A percentile compares a stretch with the other conserved stretches of the same genome.
phyloP scores from a whole-genome alignment of 2,797 vertebrate species.

The Halcyon leucocephala region DNA sequence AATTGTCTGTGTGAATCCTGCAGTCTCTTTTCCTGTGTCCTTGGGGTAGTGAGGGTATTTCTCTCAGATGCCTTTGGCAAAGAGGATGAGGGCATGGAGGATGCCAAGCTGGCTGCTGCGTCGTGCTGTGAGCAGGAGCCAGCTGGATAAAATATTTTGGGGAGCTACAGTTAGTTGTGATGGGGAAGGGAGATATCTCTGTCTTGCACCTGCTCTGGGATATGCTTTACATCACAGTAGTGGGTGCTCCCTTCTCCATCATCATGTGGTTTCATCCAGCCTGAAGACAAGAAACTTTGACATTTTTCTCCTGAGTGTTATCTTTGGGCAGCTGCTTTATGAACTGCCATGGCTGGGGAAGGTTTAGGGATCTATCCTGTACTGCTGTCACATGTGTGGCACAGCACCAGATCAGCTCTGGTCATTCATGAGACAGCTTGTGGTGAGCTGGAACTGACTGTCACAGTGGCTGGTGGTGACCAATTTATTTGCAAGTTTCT shows the following conservation, averaged over 20 bases:
- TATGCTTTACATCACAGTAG: background rate
- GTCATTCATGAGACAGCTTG: background rate
- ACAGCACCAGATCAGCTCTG: background rate
- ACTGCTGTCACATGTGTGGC: background rate
- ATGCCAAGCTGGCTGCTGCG: background rate
- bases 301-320: background rate
- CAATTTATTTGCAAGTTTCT: background rate
- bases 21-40: background rate
- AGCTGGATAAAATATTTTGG: background rate
- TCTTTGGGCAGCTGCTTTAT: background rate
- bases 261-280: background rate
- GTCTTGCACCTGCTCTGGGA: background rate
- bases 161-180: background rate
- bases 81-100: background rate
- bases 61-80: background rate
- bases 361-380: background rate
- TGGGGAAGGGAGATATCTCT: background rate
- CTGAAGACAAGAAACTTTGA: background rate
- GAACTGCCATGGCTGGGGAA: background rate
- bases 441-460: accelerated
- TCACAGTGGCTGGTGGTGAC: background rate
- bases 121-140: background rate
- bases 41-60: background rate
- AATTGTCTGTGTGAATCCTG: background rate
- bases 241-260: background rate